These are phyloP conservation scores for Tanytarsus gracilentus DNA, from an alignment of 2,888 invertebrate species.

Conservation along the genomic window DNA sequence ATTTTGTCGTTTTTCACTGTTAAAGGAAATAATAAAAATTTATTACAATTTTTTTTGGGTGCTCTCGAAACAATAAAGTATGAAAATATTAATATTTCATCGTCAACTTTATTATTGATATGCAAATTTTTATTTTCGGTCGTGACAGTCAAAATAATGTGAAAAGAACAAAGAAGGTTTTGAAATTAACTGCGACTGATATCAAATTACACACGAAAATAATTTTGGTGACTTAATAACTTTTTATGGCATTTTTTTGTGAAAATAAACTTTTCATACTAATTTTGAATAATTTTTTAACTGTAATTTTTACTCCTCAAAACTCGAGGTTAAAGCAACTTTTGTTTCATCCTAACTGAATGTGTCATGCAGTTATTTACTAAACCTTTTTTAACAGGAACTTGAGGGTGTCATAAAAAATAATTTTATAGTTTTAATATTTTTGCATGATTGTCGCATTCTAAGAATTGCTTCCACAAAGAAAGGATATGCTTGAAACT, in stretches of 20 bases:
- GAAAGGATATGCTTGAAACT: not conserved
- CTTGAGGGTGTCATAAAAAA: not conserved
- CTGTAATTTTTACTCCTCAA: no score
- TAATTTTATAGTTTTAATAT: no score
- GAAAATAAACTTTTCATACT: no score
- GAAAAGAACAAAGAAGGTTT: not conserved
- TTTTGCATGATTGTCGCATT: conserved; percentile 11
- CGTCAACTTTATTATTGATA: not conserved
- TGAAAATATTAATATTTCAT: conserved; percentile 3
- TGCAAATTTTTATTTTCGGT: conserved; percentile 7
- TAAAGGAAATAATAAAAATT: conserved; percentile 7
- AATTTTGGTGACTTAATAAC: no score
- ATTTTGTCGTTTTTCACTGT: no score
- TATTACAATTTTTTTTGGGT: not conserved
- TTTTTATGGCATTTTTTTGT: no score
- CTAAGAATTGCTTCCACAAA: not conserved
- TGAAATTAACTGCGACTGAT: no score
- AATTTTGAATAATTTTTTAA: no score
- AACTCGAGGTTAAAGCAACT: no score
- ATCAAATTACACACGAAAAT: no score
- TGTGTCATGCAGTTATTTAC: no score
- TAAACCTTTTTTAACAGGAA: not conserved
- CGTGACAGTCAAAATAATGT: not conserved
- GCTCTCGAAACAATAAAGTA: conserved; percentile 10
- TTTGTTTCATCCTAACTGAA: no score